These are phyloP conservation scores for Bufotes viridis DNA, from an alignment of 2,797 vertebrate genomes.

Conservation along the genomic window DNA sequence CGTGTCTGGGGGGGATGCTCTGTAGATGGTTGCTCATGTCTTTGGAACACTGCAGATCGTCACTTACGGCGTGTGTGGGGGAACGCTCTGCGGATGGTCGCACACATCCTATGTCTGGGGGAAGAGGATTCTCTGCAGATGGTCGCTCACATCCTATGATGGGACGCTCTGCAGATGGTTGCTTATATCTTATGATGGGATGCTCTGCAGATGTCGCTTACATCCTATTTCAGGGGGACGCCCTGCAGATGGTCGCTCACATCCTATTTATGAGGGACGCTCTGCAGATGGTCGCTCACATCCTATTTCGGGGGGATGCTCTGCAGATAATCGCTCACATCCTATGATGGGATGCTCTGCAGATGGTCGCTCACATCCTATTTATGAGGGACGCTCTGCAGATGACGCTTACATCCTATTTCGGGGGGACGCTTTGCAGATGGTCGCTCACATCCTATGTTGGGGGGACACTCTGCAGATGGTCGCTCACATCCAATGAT, in stretches of 20 bases:
- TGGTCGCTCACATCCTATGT: not conserved
- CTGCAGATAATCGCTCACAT: not conserved
- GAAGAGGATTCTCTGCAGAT: not conserved
- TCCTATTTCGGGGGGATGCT: not conserved
- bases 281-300: not conserved
- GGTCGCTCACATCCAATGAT: not conserved
- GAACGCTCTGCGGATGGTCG: not conserved
- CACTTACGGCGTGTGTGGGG: not conserved
- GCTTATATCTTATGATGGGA: too few species aligned
- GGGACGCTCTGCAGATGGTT: too few species aligned
- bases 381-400: not conserved
- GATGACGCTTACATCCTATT: not conserved
- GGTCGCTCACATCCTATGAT: not conserved
- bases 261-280: not conserved
- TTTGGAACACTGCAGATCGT: not conserved
- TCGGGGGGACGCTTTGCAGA: not conserved
- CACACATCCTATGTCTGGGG: not conserved
- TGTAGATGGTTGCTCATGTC: too few species aligned
- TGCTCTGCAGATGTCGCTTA: not conserved
- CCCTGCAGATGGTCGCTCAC: not conserved
- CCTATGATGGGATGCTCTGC: too few species aligned
- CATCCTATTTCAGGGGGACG: too few species aligned
- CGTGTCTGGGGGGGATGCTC: too few species aligned
- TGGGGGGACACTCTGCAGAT: not conserved
- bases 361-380: too few species aligned